Evolutionary conservation across 2,113 vertebrate genomes (phyloP).

Genomic region (Ailuropoda melanoleuca): DNA sequence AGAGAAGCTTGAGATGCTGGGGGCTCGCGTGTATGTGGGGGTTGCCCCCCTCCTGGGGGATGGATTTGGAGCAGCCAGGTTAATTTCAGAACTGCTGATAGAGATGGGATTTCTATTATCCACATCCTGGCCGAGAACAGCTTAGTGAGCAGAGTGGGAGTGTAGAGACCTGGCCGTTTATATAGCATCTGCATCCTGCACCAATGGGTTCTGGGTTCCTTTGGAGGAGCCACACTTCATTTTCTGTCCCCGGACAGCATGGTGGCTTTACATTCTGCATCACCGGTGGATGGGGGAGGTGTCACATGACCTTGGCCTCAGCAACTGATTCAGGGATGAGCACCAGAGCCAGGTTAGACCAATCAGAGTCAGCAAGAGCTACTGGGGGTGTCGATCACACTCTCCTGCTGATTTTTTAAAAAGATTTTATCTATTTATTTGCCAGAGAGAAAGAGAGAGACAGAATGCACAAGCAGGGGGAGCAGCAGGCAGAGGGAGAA

Average conservation of each 20-base stretch:
- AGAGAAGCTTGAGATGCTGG: neutral
- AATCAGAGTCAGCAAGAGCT: too few relatives aligned
- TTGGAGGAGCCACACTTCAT: neutral
- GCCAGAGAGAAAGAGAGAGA: too few relatives aligned
- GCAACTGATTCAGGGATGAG: neutral
- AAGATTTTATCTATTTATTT: too few relatives aligned
- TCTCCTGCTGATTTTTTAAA: neutral
- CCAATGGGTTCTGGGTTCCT: neutral
- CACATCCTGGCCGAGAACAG: neutral
- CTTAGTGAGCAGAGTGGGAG: neutral
- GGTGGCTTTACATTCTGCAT: rapidly evolving
- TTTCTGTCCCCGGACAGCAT: neutral
- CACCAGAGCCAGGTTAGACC: neutral
- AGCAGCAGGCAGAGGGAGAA: too few relatives aligned
- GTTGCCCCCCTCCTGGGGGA: neutral
- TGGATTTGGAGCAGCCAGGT: neutral
- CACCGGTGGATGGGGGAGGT: rapidly evolving
- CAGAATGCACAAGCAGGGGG: too few relatives aligned
- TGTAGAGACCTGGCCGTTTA: neutral
- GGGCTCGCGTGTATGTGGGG: neutral
- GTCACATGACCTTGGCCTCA: too few relatives aligned
- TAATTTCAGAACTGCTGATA: neutral
- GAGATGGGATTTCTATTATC: neutral
- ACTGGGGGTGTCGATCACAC: neutral
- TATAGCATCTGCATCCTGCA: rapidly evolving